A percentile compares a stretch with the other conserved stretches of the same genome.
Conservation (phyloP, 1,140 invertebrate genomes). For the Psix sp. region DNA sequence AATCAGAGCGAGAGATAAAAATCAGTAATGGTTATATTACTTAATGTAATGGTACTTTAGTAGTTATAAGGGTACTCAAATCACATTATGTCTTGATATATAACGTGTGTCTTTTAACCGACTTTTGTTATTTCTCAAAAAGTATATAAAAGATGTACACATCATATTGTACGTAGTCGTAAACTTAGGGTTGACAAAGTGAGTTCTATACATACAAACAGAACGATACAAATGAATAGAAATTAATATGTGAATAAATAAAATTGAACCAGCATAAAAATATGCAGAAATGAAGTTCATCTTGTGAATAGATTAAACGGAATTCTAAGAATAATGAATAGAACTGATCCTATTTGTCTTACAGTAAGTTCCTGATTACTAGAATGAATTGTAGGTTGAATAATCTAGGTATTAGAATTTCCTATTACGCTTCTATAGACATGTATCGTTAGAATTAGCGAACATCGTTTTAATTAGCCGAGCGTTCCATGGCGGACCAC, state of each 20-base stretch:
- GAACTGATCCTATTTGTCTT: neutral
- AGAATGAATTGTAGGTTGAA: slow-evolving; percentile 18
- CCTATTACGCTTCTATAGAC: slow-evolving; percentile 15
- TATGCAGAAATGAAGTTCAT: too few species aligned
- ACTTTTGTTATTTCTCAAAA: slow-evolving; percentile 6
- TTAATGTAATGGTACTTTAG: slow-evolving; percentile 35
- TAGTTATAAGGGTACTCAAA: slow-evolving; percentile 14
- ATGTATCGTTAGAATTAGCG: slow-evolving; percentile 30
- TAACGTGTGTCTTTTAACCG: slow-evolving; percentile 8
- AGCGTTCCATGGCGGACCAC: slow-evolving; percentile 20
- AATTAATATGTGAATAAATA: too few species aligned
- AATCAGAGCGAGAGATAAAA: slow-evolving; percentile 17
- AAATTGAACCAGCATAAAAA: too few species aligned
- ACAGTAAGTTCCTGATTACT: slow-evolving; percentile 11
- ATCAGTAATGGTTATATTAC: slow-evolving; percentile 34
- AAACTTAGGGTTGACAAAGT: too few species aligned
- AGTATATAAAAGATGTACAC: neutral
- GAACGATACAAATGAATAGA: too few species aligned
- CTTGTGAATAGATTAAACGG: too few species aligned
- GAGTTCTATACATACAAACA: too few species aligned
- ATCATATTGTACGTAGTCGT: neutral
- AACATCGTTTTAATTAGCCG: slow-evolving; percentile 34
- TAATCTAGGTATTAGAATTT: slow-evolving; percentile 29
- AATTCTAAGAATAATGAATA: too few species aligned
- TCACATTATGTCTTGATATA: slow-evolving; percentile 17